Evolutionary conservation across 2,888 invertebrate genomes (phyloP), one percentile per base, ranked within the genome.

Genomic region (Luperina testacea): DNA sequence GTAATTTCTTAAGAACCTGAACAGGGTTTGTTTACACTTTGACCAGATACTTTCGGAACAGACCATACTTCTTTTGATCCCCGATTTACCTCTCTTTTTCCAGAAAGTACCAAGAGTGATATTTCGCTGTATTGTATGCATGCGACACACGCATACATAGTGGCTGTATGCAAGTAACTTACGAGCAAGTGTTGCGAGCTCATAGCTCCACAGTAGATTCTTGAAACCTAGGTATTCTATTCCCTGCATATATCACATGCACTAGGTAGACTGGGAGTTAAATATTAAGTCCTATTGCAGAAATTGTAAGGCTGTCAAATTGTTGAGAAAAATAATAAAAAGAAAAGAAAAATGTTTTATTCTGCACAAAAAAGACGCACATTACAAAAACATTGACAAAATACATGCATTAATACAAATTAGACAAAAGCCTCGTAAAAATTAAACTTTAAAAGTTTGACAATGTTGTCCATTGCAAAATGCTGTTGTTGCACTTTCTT

Each of bases 201-300:
- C 57, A 64, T 64, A 82, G 13, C 61, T 57, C 4, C 32, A 27
- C 42, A 57, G 20, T 38, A 70, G 45, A 53, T 78, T 61, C 64
- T 64, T 70, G 42, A 32, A 81, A n/a, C 20, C 32, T 69, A 45
- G 51, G 53, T 81, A 32, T 78, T 69, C 11, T 59, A 63, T 76
- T 69, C 45, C 64, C 38, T 45, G n/a, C 13, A 82, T 77, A 69
- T 69, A 77, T 77, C 59, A 77, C 78, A 64, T 51, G 32, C 17
- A 59, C 69, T 38, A 27, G 59, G 27, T 69, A 38, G 15, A 38
- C 32, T 53, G 15, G 9, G 8, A n/a, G 51, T 65, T n/a, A 32
- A 64, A 63, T 59, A 72, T 72, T 38, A 38, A 80, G 53, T 57
- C 17, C 8, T 68, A n/a, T 79, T 67, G n/a, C 27, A 59, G 32